Evolutionary conservation across 2,797 vertebrate genomes (phyloP).

Genomic region (Spea hammondii): DNA sequence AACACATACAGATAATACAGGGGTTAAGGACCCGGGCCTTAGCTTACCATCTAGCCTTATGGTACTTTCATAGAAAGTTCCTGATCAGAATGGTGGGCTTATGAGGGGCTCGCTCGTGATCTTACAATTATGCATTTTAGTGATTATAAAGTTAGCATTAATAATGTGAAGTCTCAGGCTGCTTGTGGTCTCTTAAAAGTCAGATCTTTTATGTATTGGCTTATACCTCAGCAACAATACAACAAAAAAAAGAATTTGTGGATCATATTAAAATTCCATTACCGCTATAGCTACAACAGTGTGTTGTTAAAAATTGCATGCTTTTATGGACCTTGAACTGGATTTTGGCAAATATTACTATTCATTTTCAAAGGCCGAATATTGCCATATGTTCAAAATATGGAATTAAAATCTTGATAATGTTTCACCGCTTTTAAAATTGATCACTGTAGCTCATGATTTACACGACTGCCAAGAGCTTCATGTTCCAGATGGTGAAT

Average conservation of each 20-base stretch:
- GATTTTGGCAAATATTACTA: slow-evolving; percentile 50
- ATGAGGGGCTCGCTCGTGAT: no score
- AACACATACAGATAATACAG: no score
- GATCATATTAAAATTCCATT: slow-evolving; percentile 48
- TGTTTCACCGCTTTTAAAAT: slow-evolving; percentile 50
- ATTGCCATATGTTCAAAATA: slow-evolving; percentile 53
- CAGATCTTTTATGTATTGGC: not conserved
- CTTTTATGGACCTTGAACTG: slow-evolving; percentile 49
- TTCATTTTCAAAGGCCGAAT: slow-evolving; percentile 48
- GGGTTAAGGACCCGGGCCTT: no score
- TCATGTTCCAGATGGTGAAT: slow-evolving; percentile 51
- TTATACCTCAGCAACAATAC: slow-evolving; percentile 24
- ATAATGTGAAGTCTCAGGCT: not conserved
- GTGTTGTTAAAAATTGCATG: slow-evolving; percentile 46
- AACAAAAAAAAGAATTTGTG: slow-evolving; percentile 31
- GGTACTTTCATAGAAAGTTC: no score
- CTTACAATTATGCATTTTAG: not conserved
- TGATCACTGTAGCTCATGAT: slow-evolving; percentile 50
- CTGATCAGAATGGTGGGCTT: no score
- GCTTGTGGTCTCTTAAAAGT: not conserved
- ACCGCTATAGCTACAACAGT: slow-evolving; percentile 33
- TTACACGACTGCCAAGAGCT: slow-evolving; percentile 47
- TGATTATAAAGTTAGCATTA: not conserved
- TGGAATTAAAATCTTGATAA: slow-evolving; percentile 54
- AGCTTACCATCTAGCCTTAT: no score